phyloP scores from a whole-genome alignment of 2,888 invertebrate species.

The Leptogaster cylindrica region DNA sequence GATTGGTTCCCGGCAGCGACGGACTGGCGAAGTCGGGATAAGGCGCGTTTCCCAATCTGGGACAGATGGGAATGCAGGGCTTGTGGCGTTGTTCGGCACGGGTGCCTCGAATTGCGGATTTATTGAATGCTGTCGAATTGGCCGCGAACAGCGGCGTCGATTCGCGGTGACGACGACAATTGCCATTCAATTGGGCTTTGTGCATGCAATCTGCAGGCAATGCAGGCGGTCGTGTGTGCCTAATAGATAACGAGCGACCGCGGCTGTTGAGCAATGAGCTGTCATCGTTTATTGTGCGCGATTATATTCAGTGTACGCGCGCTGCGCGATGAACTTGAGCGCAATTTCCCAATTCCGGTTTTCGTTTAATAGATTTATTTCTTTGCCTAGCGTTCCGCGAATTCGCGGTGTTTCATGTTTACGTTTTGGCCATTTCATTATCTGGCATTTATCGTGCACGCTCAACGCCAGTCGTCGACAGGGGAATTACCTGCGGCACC shows the following conservation, averaged over 20 bases:
- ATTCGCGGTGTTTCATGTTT: conserved; percentile 13
- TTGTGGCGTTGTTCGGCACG: conserved; percentile 10
- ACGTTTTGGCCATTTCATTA: conserved; percentile 41
- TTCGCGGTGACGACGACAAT: conserved; percentile 1
- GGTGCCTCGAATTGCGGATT: background rate
- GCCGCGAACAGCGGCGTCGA: background rate
- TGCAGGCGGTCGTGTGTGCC: no score
- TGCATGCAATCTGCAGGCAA: conserved; percentile 1
- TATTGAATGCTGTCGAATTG: conserved; percentile 7
- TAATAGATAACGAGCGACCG: conserved; percentile 6
- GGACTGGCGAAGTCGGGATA: no score
- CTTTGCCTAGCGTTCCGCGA: background rate
- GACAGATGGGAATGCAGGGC: no score
- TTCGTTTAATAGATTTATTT: conserved; percentile 28
- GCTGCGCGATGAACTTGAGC: background rate
- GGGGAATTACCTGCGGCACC: conserved; percentile 1
- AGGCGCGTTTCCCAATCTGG: background rate
- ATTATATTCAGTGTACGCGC: background rate
- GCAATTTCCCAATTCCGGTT: conserved; percentile 37
- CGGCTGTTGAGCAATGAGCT: background rate
- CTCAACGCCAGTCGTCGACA: background rate
- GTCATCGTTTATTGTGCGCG: background rate
- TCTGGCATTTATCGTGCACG: conserved; percentile 20
- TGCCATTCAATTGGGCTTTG: background rate
- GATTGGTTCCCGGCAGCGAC: background rate